Conservation (phyloP, 2,797 vertebrate genomes). For the Channa striata region DNA sequence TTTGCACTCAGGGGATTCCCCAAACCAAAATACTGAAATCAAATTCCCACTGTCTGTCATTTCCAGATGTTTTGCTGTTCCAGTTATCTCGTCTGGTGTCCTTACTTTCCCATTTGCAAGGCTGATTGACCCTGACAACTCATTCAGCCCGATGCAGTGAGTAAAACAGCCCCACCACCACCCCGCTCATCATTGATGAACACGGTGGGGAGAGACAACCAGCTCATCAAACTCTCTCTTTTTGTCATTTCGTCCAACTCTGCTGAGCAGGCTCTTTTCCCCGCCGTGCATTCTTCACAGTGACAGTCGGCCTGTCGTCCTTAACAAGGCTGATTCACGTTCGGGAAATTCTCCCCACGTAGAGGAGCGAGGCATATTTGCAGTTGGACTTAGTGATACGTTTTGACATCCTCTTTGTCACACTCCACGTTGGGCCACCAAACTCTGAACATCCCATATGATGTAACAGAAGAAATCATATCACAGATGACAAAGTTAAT, state of each 20-base stretch:
- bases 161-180: neutral
- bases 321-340: slow-evolving; percentile 59
- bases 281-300: slow-evolving; percentile 47
- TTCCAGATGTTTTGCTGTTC: slow-evolving; percentile 68
- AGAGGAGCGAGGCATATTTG: slow-evolving; percentile 5
- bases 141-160: slow-evolving; percentile 54
- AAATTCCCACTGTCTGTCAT: slow-evolving; percentile 60
- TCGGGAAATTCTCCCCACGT: slow-evolving; percentile 37
- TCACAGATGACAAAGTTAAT: slow-evolving; percentile 19
- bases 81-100: slow-evolving; percentile 58
- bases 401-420: slow-evolving; percentile 23
- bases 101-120: slow-evolving; percentile 71
- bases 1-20: slow-evolving; percentile 25
- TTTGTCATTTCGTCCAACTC: slow-evolving; percentile 45
- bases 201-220: slow-evolving; percentile 37
- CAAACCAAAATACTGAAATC: slow-evolving; percentile 19
- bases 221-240: slow-evolving; percentile 61
- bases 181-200: slow-evolving; percentile 34
- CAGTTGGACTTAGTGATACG: neutral
- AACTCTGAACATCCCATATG: slow-evolving; percentile 41
- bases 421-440: slow-evolving; percentile 11
- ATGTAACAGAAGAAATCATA: slow-evolving; percentile 19
- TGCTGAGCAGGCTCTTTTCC: slow-evolving; percentile 55
- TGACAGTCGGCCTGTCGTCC: slow-evolving; percentile 45
- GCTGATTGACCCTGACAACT: slow-evolving; percentile 75